phyloP scores from a whole-genome alignment of 2,888 invertebrate species.

The Diarsia dahlii region DNA sequence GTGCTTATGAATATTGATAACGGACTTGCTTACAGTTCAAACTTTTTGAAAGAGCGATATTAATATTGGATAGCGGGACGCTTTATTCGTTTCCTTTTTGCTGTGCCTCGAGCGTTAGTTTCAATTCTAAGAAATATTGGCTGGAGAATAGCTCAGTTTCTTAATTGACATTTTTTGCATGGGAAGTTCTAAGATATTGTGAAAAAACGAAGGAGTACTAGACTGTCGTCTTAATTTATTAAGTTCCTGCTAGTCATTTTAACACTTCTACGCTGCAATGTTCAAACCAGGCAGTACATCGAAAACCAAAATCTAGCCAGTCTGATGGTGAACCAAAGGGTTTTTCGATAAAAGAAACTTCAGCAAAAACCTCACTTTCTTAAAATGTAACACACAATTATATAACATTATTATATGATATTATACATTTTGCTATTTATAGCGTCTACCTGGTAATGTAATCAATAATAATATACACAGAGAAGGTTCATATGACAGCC shows the following conservation, averaged over 20 bases:
- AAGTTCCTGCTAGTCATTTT: background rate
- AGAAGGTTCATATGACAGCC: background rate
- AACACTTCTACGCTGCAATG: background rate
- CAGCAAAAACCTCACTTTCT: background rate
- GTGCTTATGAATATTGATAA: constrained; percentile 89
- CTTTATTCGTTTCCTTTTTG: constrained; percentile 74
- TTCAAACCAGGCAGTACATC: background rate
- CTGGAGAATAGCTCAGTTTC: constrained; percentile 35
- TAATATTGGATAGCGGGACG: constrained; percentile 78
- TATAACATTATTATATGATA: background rate
- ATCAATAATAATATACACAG: background rate
- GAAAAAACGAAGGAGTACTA: background rate
- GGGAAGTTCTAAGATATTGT: background rate
- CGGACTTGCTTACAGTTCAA: constrained; percentile 80
- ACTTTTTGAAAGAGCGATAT: constrained; percentile 84
- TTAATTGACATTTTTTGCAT: constrained; percentile 8
- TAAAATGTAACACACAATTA: background rate
- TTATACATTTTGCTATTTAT: background rate
- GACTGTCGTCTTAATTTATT: background rate
- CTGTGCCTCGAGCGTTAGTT: constrained; percentile 50
- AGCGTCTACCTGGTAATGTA: background rate
- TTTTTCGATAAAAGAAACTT: background rate
- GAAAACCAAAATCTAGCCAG: background rate
- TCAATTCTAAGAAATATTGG: constrained; percentile 57
- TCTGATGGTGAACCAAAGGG: background rate